Evolutionary conservation across 2,888 invertebrate species (phyloP).

Genomic region (Brassicogethes aeneus): DNA sequence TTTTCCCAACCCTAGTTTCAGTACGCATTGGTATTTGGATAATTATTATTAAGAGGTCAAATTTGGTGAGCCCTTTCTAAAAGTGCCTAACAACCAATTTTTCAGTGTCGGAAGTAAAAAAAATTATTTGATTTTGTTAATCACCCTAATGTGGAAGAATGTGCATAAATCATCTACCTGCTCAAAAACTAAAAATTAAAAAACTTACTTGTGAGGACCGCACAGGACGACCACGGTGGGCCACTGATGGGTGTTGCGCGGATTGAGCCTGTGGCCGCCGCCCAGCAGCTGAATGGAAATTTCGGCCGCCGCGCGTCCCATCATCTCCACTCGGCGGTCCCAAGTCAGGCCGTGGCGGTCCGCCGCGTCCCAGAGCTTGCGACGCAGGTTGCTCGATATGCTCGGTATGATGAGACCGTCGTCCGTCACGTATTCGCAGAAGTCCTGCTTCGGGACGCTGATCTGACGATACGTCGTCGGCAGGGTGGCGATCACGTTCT

Average conservation of each 20-base stretch:
- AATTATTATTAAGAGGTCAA: too few species aligned
- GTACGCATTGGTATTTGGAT: too few species aligned
- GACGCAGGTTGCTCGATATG: conserved; percentile 56
- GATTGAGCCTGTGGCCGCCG: conserved; percentile 74
- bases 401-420: conserved; percentile 74
- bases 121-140: conserved; percentile 5
- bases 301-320: conserved; percentile 78
- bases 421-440: conserved; percentile 66
- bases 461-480: conserved; percentile 62
- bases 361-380: conserved; percentile 59
- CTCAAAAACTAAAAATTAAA: neutral
- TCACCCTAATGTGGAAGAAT: conserved; percentile 3
- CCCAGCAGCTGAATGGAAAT: conserved; percentile 76
- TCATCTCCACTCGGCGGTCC: conserved; percentile 61
- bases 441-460: conserved; percentile 54
- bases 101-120: conserved; percentile 3
- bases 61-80: too few species aligned
- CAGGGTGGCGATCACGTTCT: conserved; percentile 65
- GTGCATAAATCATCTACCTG: conserved; percentile 1
- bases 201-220: conserved; percentile 52
- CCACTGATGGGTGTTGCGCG: conserved; percentile 82
- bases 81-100: conserved; percentile 4
- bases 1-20: too few species aligned
- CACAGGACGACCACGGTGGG: conserved; percentile 72
- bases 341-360: conserved; percentile 56